These are phyloP conservation scores for Leuciscus idus DNA, from an alignment of 2,113 vertebrate genomes.

Conservation along the genomic window DNA sequence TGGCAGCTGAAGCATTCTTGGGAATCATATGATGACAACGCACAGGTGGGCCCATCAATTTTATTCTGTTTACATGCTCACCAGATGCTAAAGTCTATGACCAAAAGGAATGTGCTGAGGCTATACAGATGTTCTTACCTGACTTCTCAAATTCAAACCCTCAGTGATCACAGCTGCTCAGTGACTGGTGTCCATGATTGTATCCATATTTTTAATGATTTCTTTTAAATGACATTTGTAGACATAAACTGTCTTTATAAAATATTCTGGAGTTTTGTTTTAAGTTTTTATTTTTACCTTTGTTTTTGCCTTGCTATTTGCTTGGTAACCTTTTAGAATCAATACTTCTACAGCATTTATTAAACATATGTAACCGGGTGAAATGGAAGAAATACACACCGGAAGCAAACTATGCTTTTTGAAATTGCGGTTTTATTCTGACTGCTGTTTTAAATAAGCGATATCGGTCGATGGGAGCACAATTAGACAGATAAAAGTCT, in stretches of 20 bases:
- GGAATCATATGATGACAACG: slow-evolving; percentile 66
- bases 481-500: no score
- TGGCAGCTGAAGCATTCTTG: slow-evolving; percentile 61
- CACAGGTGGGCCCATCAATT: slow-evolving; percentile 78
- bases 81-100: slow-evolving; percentile 73
- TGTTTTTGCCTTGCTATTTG: background rate
- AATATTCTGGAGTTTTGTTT: background rate
- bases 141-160: slow-evolving; percentile 38
- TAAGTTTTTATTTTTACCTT: no score
- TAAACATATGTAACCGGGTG: no score
- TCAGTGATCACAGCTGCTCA: background rate
- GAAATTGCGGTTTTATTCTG: no score
- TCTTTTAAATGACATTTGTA: background rate
- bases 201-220: background rate
- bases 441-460: no score
- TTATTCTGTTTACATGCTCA: slow-evolving; percentile 65
- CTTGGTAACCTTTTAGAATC: background rate
- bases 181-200: background rate
- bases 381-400: no score
- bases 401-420: no score
- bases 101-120: slow-evolving; percentile 51
- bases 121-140: slow-evolving; percentile 50
- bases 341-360: no score
- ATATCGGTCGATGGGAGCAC: no score
- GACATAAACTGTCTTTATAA: background rate